These are phyloP conservation scores for Hyppa rectilinea DNA, from an alignment of 2,888 invertebrate species.

Conservation along the genomic window DNA sequence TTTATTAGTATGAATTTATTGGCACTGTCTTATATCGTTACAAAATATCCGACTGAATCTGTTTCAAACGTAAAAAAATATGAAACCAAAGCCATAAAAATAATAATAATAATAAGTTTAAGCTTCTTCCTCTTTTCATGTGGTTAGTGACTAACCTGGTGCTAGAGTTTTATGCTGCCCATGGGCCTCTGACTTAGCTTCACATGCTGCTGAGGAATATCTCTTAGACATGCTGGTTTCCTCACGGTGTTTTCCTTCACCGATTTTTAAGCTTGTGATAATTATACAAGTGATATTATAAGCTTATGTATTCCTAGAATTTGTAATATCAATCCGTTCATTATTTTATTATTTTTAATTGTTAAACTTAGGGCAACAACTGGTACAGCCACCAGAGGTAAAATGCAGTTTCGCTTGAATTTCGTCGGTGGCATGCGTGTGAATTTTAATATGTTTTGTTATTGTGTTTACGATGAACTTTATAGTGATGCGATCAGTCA, in stretches of 20 bases:
- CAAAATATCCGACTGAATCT: not conserved
- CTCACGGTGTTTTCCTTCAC: too few relatives aligned
- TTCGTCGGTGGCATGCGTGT: constrained; percentile 65
- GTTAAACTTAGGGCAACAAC: not conserved
- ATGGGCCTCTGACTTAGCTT: too few relatives aligned
- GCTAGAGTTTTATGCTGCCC: too few relatives aligned
- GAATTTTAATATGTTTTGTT: constrained; percentile 67
- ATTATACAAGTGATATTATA: too few relatives aligned
- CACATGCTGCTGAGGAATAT: too few relatives aligned
- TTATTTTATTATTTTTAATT: not conserved
- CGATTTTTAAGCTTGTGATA: too few relatives aligned
- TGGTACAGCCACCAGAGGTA: constrained; percentile 16
- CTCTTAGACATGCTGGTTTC: too few relatives aligned
- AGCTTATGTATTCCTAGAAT: not conserved
- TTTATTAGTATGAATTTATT: not conserved
- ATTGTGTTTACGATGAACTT: constrained; percentile 48
- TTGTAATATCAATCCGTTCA: not conserved
- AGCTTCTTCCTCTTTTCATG: too few relatives aligned
- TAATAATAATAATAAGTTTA: not conserved
- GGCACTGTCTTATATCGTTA: not conserved
- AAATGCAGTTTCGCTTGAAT: constrained; percentile 63
- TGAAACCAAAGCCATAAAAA: not conserved
- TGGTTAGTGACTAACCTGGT: too few relatives aligned
- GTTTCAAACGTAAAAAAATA: not conserved
- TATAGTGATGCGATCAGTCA: constrained; percentile 38